Conservation (phyloP, 2,797 vertebrate genomes). For the Distichodus sexfasciatus region DNA sequence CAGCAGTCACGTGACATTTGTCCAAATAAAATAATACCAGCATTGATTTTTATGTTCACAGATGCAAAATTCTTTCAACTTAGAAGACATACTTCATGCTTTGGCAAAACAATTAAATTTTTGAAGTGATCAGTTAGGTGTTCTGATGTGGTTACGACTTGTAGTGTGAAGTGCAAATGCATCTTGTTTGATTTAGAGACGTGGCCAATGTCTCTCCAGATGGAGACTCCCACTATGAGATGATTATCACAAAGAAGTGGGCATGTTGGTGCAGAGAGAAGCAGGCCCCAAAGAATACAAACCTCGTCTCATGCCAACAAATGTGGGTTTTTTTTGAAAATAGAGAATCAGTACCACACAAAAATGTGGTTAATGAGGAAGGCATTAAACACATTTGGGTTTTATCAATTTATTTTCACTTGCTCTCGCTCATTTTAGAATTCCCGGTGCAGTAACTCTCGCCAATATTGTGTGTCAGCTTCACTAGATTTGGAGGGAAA, state of each 20-base stretch:
- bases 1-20: no score
- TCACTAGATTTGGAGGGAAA: conserved; percentile 3
- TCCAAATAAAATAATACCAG: no score
- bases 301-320: conserved; percentile 22
- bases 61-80: not conserved
- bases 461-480: not conserved
- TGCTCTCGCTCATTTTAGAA: conserved; percentile 54
- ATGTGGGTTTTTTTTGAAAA: conserved; percentile 54
- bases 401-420: conserved; percentile 59
- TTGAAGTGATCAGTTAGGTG: conserved; percentile 3
- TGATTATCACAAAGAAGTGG: conserved; percentile 45
- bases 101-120: not conserved
- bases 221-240: conserved; percentile 43
- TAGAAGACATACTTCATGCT: not conserved
- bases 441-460: conserved; percentile 7
- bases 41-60: not conserved
- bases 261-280: conserved; percentile 33
- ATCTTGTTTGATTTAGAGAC: conserved; percentile 27
- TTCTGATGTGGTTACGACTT: not conserved
- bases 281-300: conserved; percentile 46
- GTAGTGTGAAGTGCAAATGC: not conserved
- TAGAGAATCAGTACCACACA: conserved; percentile 45
- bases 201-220: conserved; percentile 21
- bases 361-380: conserved; percentile 56
- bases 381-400: conserved; percentile 63